phyloP scores from a whole-genome alignment of 1,140 invertebrate genomes.

The Drosophila santomea region DNA sequence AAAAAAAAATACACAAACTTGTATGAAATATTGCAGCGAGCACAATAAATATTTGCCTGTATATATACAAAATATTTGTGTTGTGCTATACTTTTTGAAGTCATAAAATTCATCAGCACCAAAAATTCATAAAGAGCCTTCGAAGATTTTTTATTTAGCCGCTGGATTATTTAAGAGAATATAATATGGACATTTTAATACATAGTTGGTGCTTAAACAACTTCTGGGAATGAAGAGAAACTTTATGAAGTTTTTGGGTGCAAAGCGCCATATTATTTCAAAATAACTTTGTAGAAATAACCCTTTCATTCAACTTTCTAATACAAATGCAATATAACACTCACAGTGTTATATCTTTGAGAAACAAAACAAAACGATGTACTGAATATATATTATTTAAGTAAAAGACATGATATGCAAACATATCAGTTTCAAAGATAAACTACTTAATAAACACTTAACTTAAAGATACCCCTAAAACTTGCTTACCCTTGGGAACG shows the following conservation, averaged over 20 bases:
- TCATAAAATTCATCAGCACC: conserved; percentile 66
- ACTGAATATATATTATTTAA: too few relatives aligned
- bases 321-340: too few relatives aligned
- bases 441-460: not conserved
- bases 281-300: not conserved
- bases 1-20: conserved; percentile 34
- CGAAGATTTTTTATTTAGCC: conserved; percentile 43
- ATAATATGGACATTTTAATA: conserved; percentile 4
- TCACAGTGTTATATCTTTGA: too few relatives aligned
- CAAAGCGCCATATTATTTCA: not conserved
- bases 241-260: not conserved
- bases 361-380: too few relatives aligned
- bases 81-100: conserved; percentile 28
- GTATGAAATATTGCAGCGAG: conserved; percentile 52
- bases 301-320: not conserved
- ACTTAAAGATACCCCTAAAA: conserved; percentile 1
- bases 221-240: not conserved
- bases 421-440: too few relatives aligned
- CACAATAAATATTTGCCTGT: conserved; percentile 59
- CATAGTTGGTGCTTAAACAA: not conserved
- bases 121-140: conserved; percentile 61
- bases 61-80: conserved; percentile 29
- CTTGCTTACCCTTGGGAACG: conserved; percentile 34
- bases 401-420: too few relatives aligned
- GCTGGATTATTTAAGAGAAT: conserved; percentile 17